phyloP scores from a whole-genome alignment of 2,797 vertebrate genomes.

The Miichthys miiuy region DNA sequence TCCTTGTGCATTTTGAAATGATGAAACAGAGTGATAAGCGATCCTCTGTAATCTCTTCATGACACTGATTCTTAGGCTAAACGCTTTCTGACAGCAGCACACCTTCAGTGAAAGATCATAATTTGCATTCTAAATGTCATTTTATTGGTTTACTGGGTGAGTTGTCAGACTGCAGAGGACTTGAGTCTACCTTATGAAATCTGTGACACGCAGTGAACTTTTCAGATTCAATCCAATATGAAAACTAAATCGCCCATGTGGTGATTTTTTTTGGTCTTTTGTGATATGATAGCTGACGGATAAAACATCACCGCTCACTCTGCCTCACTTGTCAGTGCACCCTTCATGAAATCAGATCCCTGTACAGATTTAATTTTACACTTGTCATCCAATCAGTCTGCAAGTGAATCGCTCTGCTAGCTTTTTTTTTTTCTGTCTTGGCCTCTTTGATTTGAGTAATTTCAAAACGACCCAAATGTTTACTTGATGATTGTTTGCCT shows the following conservation, averaged over 20 bases:
- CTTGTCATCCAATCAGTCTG: neutral
- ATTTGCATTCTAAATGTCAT: conserved; percentile 12
- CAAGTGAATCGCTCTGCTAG: neutral
- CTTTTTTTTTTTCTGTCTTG: neutral
- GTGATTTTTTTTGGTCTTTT: neutral
- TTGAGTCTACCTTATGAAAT: neutral
- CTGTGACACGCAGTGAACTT: neutral
- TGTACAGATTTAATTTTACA: neutral
- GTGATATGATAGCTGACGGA: neutral
- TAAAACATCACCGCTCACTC: neutral
- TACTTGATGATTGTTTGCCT: neutral
- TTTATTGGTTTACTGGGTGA: neutral
- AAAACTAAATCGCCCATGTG: neutral
- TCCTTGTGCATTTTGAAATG: neutral
- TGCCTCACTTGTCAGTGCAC: neutral
- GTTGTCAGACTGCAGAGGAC: neutral
- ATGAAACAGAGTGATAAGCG: too few relatives aligned
- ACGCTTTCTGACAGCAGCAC: neutral
- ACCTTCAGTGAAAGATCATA: conserved; percentile 4
- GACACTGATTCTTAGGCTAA: neutral
- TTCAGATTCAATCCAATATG: neutral
- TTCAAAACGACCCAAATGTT: neutral
- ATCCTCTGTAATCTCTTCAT: neutral
- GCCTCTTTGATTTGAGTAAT: neutral
- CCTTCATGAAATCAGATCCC: neutral